Base-by-base conservation (phyloP, 1,140 invertebrate species). In the Luehdorfia chinensis region DNA sequence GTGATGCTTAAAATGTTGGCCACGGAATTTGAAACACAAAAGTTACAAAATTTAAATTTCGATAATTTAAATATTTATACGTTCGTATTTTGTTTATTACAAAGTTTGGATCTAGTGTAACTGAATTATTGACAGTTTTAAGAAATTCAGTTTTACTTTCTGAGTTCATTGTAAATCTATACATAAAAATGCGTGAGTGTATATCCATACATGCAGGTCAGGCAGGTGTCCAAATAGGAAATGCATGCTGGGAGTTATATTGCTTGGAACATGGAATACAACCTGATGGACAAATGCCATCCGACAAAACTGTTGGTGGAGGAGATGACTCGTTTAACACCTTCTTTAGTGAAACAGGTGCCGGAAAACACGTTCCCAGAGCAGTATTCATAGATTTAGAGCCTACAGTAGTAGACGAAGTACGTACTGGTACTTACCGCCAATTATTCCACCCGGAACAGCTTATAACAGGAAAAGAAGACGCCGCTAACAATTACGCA, bases 201-300 rank as follows among this genome's bases (percentile, higher is more conserved):
- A 92, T 92, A 83, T 92, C 90, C 47, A 89, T 93, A 69, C 92
- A 93, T 55, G 90, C 92, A 50, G 92, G 92, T 14, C 92, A 93
- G 75, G 92, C 92, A 46, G 95, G 95, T 37, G 94, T 96, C n/a
- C 95, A 97, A 83, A 96, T 97, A 64, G 95, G 95, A 36, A 94
- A 94, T 70, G 91, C 92, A 37, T 94, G 93, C 75, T 94, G 93
- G 93, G 93, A 97, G 72, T 87, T 97, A 55, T 96, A 96, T 85
- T 96, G 95, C 76, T 81, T 96, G 58, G 95, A 96, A 75, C 95
- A 96, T 89, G 94, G 94, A n/a, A 97, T 97, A 62, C 94, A 96
- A 76, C 94, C 94, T 23, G 90, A 91, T 64, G 90, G 90, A 14
- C 89, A 90, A 75, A 92, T 93, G 91, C 89, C 90, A 5, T 88